These are phyloP conservation scores for Rattus rattus DNA, from an alignment of 2,113 vertebrate species.

Conservation along the genomic window DNA sequence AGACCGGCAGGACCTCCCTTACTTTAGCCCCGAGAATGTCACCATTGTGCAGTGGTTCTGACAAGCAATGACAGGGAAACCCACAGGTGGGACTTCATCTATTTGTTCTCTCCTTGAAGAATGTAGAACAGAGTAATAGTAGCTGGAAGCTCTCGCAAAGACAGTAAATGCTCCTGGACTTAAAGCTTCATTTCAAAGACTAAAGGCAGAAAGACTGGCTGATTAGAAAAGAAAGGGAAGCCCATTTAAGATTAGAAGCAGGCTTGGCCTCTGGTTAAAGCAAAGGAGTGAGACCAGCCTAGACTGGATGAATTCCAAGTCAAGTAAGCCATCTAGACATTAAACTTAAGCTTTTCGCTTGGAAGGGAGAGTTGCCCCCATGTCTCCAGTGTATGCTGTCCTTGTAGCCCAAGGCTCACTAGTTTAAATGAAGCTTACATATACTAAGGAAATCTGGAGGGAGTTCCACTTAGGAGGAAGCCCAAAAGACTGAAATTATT, in stretches of 20 bases:
- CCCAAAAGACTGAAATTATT: slow-evolving; percentile 6
- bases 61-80: slow-evolving; percentile 46
- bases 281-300: not conserved
- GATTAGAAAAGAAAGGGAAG: slow-evolving; percentile 63
- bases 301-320: slow-evolving; percentile 13
- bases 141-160: slow-evolving; percentile 59
- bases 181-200: slow-evolving; percentile 72
- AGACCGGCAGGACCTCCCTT: slow-evolving; percentile 48
- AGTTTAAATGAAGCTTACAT: slow-evolving; percentile 43
- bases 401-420: not conserved
- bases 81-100: slow-evolving; percentile 58
- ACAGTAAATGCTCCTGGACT: slow-evolving; percentile 54
- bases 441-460: not conserved
- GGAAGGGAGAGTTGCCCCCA: not conserved
- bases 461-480: not conserved
- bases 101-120: slow-evolving; percentile 69
- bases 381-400: not conserved
- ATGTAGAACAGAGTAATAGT: slow-evolving; percentile 56
- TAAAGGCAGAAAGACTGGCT: not conserved
- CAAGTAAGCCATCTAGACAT: not conserved
- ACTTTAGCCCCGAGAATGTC: slow-evolving; percentile 31
- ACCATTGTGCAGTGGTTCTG: slow-evolving; percentile 42
- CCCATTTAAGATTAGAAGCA: slow-evolving; percentile 15
- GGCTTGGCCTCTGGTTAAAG: slow-evolving; percentile 7
- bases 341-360: not conserved